Base-by-base conservation (phyloP, 1,140 invertebrate species). In the Ceratina japonica region DNA sequence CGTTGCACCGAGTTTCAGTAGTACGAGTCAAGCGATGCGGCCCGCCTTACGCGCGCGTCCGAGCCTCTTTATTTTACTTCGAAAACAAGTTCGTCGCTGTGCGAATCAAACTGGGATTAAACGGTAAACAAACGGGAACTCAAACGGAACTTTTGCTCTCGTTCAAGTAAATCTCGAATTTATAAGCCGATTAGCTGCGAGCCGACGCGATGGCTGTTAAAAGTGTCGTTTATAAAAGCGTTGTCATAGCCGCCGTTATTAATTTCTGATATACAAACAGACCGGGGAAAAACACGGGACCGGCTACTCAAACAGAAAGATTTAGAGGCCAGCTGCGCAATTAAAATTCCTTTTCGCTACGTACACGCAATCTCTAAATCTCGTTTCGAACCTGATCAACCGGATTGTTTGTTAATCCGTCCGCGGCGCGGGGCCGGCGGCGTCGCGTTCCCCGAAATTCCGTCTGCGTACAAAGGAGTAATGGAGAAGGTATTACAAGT, bases 401-500 rank as follows among this genome's bases (percentile, higher is more conserved):
- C 5, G 37, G 37, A 44, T 44, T 10, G 37, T 10, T 44, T 10
- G 37, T 10, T 44, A 44, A 44, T 44, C 37, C 37, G 37, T 44
- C 37, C 37, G 37, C 37, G 37, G 37, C 37, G 10, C 37, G 37
- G 59, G 0, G 20, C 24, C 20, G 15, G 5, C 2, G 2, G 10
- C 22, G 16, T 54, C 4, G 15, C n/a, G 13, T 3, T 62, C 31
- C 8, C 31, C 52, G 18, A 63, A 18, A 58, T 44, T 56, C 10
- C 0, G 31, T 8, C 12, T 8, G 10, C 20, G 16, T 58, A 44
- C 1, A 3, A 49, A 2, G 13, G 31, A 24, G 8, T 10, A 72
- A 24, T 20, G 59, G 70, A 74, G 54, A 52, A 58, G 49, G 61
- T 78, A 52, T 82, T 79, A 68, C 49, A 56, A 20, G 72, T 77